Conservation (phyloP, 2,113 vertebrate genomes). For the Scolopax mira region DNA sequence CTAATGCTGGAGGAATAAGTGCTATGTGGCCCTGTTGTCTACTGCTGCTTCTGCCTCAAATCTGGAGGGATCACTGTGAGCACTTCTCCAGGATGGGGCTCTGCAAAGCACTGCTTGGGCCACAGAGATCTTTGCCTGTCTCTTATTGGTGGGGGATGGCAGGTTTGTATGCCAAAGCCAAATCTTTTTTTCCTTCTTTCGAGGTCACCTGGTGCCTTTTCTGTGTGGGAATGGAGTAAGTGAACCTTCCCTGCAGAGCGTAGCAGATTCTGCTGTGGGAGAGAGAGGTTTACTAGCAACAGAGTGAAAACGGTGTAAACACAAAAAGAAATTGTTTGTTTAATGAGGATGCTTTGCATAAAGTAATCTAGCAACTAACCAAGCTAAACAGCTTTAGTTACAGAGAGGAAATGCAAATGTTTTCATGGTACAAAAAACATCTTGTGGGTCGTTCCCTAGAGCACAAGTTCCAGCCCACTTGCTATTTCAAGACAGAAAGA, state of each 20-base stretch:
- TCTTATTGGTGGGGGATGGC: background rate
- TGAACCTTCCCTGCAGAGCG: background rate
- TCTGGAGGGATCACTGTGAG: background rate
- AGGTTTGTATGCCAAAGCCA: background rate
- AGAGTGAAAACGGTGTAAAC: background rate
- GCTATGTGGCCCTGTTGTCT: fast-evolving
- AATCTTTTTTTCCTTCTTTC: background rate
- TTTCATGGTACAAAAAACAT: background rate
- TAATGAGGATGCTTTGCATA: background rate
- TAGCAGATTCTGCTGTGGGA: background rate
- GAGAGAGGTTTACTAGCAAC: background rate
- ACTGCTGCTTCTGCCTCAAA: background rate
- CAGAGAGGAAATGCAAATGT: constrained; percentile 7
- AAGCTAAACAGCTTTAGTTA: background rate
- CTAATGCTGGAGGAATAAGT: background rate
- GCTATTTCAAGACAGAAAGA: constrained; percentile 8
- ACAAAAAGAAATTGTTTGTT: background rate
- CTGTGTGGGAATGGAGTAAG: background rate
- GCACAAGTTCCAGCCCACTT: background rate
- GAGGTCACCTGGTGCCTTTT: background rate
- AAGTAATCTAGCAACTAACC: background rate
- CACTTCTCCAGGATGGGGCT: background rate
- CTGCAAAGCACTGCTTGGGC: background rate
- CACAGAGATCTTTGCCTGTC: background rate
- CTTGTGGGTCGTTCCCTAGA: background rate